Evolutionary conservation across 2,888 invertebrate species (phyloP), one percentile per base, ranked within the genome.

Genomic region (Mythimna albipuncta): DNA sequence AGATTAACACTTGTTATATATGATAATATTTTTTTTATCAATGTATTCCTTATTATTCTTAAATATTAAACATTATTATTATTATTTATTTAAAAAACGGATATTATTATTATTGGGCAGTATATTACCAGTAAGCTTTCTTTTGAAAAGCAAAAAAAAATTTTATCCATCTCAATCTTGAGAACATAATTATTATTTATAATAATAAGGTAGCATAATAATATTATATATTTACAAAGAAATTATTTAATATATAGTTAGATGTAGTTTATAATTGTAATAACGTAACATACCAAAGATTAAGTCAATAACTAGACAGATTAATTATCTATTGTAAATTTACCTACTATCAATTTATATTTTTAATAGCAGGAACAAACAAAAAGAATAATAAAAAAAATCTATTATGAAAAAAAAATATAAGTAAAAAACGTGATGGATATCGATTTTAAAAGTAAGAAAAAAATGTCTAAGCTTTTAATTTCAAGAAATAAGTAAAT

Each of bases 221-320:
- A n/a, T n/a, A 47, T 19, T 54, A 64, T 50, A 41, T 52, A 5
- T 21, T 38, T 7, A 10, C 19, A n/a, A 32, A 50, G 32, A 73
- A 47, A 21, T 2, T 2, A 0, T 52, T 75, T 26, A 26, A 57
- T 35, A 35, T 41, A 21, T 41, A 64, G 10, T 13, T 59, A 59
- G 41, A 64, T 44, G n/a, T 54, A 71, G 10, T 6, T 21, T 32
- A 26, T 64, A 65, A 52, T 65, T 10, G 57, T 67, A 71, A 44
- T 61, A 68, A 68, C 44, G 21, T 52, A n/a, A n/a, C 26, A 71
- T 79, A 70, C 83, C 83, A 84, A 84, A 84, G 83, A 84, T 58
- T 73, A 70, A 72, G 41, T 77, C 79, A 71, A 13, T 75, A 71
- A 55, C 5, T 64, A 59, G 21, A 73, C 64, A 61, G 5, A 64